phyloP scores from a whole-genome alignment of 2,113 vertebrate species.

The Xyrauchen texanus region DNA sequence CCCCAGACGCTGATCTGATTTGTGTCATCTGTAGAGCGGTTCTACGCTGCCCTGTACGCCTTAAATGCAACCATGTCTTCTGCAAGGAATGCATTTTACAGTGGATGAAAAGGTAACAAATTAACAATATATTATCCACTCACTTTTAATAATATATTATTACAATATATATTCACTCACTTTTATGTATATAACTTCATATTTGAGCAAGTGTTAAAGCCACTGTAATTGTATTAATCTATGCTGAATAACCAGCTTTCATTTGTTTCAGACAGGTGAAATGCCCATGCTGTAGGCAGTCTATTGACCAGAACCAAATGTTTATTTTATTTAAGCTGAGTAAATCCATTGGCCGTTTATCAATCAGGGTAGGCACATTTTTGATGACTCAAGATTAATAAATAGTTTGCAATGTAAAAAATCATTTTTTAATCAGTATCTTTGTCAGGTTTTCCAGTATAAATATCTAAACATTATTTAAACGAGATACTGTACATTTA shows the following conservation, averaged over 20 bases:
- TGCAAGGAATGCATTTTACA: conserved; percentile 85
- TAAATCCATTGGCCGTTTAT: conserved; percentile 69
- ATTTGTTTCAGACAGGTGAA: conserved; percentile 67
- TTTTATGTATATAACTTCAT: background rate
- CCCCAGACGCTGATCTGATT: conserved; percentile 80
- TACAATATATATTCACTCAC: background rate
- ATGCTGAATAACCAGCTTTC: no score
- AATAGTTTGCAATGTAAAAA: no score
- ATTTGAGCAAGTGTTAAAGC: background rate
- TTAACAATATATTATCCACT: background rate
- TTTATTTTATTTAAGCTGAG: conserved; percentile 68
- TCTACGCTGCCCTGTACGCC: conserved; percentile 79
- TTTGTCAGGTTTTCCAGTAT: no score
- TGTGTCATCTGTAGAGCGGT: conserved; percentile 87
- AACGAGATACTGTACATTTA: no score
- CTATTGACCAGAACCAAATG: conserved; percentile 64
- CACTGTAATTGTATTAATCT: background rate
- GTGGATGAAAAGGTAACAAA: conserved; percentile 82
- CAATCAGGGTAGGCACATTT: conserved; percentile 66
- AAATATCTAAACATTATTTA: no score
- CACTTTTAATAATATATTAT: no score
- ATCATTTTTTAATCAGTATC: no score
- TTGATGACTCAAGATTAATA: no score
- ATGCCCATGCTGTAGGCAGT: conserved; percentile 72
- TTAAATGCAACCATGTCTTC: conserved; percentile 84